These are phyloP conservation scores for Ephialtes manifestator DNA, from an alignment of 2,888 invertebrate genomes.

Conservation along the genomic window DNA sequence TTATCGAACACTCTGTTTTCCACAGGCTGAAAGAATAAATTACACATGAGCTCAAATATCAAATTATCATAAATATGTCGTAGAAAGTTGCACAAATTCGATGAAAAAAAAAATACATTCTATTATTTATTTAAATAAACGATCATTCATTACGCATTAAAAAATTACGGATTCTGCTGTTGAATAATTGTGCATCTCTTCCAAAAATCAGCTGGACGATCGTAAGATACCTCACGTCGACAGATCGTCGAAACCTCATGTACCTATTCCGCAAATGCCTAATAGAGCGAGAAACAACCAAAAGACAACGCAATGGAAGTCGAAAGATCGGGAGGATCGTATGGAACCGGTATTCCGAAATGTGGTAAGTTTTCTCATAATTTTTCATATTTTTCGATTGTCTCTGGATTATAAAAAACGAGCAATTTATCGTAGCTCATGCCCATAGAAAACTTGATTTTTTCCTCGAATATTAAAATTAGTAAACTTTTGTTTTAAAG, in stretches of 20 bases:
- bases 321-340: constrained; percentile 76
- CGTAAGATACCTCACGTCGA: constrained; percentile 81
- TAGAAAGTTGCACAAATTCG: neutral
- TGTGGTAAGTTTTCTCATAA: constrained; percentile 74
- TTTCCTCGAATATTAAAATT: no score
- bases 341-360: constrained; percentile 82
- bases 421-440: no score
- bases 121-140: neutral
- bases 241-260: constrained; percentile 81
- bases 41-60: neutral
- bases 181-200: neutral
- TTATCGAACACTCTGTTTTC: constrained; percentile 44
- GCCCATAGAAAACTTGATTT: no score
- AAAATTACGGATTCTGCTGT: neutral
- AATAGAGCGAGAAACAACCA: constrained; percentile 69
- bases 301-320: constrained; percentile 72
- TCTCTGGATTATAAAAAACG: no score
- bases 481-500: no score
- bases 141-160: neutral
- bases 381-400: neutral
- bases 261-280: constrained; percentile 42
- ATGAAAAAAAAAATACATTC: neutral
- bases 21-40: constrained; percentile 20
- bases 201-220: constrained; percentile 73
- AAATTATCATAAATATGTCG: neutral